Base-by-base conservation (phyloP, 2,797 vertebrate genomes). In the Allobates femoralis region DNA sequence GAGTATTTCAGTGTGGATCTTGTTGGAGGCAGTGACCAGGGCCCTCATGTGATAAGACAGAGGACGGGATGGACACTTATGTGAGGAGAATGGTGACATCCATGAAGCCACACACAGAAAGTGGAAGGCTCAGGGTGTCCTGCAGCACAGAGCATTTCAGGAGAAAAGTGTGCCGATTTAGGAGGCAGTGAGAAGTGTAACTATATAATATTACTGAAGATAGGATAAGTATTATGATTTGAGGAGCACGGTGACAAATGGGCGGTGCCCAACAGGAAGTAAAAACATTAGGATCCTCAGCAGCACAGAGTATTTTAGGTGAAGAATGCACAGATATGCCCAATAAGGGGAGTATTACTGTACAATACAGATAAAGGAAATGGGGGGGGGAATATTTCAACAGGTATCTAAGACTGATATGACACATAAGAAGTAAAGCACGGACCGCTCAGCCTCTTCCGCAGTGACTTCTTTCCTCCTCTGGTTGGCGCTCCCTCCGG, bases 371-470 rank as follows among this genome's bases (percentile, higher is more conserved):
- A 66, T 66, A 16, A 28, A 62, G 60, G 26, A 62, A 28, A 26
- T 3, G 2, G 26, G 26, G 3, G 11, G 26, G 12, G 60, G 2
- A 2, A 62, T 62, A 0, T 62, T 2, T n/a, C 56, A n/a, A n/a
- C 2, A 60, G n/a, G n/a, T 6, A 15, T 8, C 1, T 60, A 60
- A 60, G 6, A 5, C 23, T n/a, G 23, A n/a, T 60, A 23, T 23
- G 6, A 60, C n/a, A 7, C 11, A 60, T 5, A 26, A 28, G 26
- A 46, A 3, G 7, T 8, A 46, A 41, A 2, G 15, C 6, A 2
- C 88, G 92, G 86, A 99, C 98, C 97, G 96, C 91, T 99, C 98
- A 0, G 97, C 98, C 92, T 99, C 98, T 91, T 98, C 97, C 87
- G 98, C 96, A 0, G 96, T 96, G 90, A 97, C 98, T 90, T 98